Percentiles rank a stretch among this genome's conserved stretches.
phyloP scores from a whole-genome alignment of 2,797 vertebrate genomes.

The Myotis vivesi region DNA sequence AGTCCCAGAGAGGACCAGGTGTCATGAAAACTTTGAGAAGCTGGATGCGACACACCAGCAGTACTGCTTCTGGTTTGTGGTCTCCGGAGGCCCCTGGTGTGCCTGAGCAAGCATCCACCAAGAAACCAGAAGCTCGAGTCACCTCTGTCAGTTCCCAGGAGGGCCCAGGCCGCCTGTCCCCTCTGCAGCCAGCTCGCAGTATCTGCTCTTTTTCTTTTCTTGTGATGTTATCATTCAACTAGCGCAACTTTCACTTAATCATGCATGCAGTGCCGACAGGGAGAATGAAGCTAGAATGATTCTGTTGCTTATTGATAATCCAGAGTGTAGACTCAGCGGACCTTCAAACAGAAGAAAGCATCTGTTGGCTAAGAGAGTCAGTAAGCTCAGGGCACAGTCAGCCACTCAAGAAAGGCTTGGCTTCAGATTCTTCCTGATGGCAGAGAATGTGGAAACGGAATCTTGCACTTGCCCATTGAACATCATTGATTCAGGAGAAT shows the following conservation, averaged over 20 bases:
- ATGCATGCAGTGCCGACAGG: neutral
- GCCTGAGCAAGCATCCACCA: neutral
- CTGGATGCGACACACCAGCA: accelerated
- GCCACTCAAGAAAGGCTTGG: neutral
- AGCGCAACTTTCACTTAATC: neutral
- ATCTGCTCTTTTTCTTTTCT: neutral
- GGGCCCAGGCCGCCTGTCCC: neutral
- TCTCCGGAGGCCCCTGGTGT: neutral
- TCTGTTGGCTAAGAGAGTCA: neutral
- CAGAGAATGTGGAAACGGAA: neutral
- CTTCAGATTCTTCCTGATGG: neutral
- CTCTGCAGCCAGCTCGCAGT: neutral
- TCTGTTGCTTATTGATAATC: neutral
- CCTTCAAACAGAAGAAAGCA: neutral
- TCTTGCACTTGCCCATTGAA: neutral
- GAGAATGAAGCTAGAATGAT: neutral
- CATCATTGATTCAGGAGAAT: neutral
- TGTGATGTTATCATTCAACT: neutral
- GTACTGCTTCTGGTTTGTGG: neutral
- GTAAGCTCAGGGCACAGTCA: neutral
- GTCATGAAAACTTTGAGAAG: neutral
- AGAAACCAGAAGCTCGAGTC: neutral
- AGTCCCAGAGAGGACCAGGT: neutral
- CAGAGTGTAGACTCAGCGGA: neutral
- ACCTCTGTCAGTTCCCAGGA: neutral